phyloP scores from a whole-genome alignment of 2,888 invertebrate species.

The Hymenopus coronatus region DNA sequence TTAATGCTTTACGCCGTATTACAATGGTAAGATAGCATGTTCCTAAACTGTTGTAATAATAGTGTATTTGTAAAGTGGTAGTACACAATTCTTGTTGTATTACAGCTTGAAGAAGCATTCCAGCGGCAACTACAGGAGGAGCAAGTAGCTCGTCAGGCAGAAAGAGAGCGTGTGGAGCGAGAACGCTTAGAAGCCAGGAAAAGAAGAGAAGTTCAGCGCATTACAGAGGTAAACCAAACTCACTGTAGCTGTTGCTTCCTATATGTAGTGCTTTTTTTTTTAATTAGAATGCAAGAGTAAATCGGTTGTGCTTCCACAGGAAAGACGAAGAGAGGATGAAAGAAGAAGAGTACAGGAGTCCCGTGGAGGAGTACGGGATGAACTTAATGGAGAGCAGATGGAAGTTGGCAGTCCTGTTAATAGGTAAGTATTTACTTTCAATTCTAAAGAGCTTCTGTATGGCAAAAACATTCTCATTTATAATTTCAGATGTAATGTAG shows the following conservation, averaged over 20 bases:
- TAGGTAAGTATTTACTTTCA: background rate
- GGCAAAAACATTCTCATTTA: too few relatives aligned
- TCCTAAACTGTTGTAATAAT: background rate
- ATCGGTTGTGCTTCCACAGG: conserved; percentile 40
- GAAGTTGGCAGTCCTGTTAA: conserved; percentile 1
- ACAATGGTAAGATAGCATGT: conserved; percentile 62
- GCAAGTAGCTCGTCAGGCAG: conserved; percentile 69
- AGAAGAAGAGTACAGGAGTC: conserved; percentile 56
- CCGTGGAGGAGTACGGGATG: conserved; percentile 45
- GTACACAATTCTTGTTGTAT: background rate
- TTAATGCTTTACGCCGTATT: conserved; percentile 78
- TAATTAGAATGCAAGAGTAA: background rate
- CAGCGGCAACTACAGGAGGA: conserved; percentile 75
- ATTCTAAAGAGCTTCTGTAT: too few relatives aligned
- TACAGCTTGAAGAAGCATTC: conserved; percentile 80
- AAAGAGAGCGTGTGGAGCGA: conserved; percentile 77
- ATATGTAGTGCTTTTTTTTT: background rate
- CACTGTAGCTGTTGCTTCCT: background rate
- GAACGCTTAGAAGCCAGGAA: conserved; percentile 82
- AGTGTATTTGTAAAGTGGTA: background rate
- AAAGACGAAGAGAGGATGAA: conserved; percentile 75
- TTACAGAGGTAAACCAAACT: conserved; percentile 64
- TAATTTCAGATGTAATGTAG: too few relatives aligned
- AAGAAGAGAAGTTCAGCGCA: conserved; percentile 83
- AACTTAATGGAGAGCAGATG: conserved; percentile 49